phyloP scores from a whole-genome alignment of 2,888 invertebrate genomes.

The Gymnocheta viridis region DNA sequence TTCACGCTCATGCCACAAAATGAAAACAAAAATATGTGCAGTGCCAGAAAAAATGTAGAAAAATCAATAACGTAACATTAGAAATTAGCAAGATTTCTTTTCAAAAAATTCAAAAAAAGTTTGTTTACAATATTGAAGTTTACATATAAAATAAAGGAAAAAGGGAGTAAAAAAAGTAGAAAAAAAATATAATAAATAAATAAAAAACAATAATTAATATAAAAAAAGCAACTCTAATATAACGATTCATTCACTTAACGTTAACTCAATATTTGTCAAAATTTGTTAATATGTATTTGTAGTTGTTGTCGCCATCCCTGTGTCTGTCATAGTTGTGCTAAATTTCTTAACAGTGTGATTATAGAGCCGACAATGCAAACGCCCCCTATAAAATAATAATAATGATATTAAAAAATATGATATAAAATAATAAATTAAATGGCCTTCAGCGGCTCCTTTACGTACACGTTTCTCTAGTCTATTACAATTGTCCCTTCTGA shows the following conservation, averaged over 20 bases:
- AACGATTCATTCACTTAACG: not conserved
- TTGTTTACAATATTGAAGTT: not conserved
- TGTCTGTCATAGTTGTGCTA: slow-evolving; percentile 42
- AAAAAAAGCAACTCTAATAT: not conserved
- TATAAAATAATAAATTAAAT: slow-evolving; percentile 44
- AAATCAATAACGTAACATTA: slow-evolving; percentile 50
- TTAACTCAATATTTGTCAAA: not conserved
- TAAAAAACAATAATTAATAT: not conserved
- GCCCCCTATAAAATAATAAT: slow-evolving; percentile 2
- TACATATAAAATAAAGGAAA: not conserved
- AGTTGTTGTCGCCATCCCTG: not conserved
- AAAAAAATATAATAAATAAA: not conserved
- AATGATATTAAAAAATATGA: not conserved
- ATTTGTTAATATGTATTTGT: not conserved
- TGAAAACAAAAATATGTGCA: slow-evolving; percentile 17
- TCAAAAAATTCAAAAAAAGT: not conserved
- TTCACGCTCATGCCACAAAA: not conserved
- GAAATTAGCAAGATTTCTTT: not conserved
- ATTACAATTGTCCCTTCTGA: slow-evolving; percentile 45
- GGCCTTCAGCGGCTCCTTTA: slow-evolving; percentile 56
- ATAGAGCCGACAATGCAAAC: not conserved
- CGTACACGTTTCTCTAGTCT: slow-evolving; percentile 3
- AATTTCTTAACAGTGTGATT: slow-evolving; percentile 26
- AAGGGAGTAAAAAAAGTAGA: not conserved
- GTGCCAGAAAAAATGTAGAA: slow-evolving; percentile 33